Evolutionary conservation across 2,888 invertebrate species (phyloP), one percentile per base, ranked within the genome.

Genomic region (Erebia aethiops): DNA sequence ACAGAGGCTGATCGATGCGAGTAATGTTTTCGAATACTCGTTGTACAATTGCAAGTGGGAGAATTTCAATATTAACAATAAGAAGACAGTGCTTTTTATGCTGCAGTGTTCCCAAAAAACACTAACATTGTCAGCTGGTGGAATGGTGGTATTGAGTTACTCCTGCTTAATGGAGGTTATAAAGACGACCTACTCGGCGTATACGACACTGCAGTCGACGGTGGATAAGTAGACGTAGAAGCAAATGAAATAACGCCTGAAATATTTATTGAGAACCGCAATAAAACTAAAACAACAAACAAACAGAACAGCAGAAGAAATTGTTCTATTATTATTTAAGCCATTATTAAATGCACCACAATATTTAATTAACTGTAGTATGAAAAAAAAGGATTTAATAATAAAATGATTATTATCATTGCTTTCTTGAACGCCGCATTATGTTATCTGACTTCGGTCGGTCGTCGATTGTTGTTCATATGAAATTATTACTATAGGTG

Each of bases 1-100:
- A 0, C 89, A 89, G 67, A 78, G 81, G 1, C 73, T 89, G 0
- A 82, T 85, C 67, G 86, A 89, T 14, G 87, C 88, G 0, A 83
- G 82, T 61, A 10, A 74, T 0, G 66, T 68, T 0, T 87, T 89
- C 14, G 85, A 86, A 61, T 65, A 71, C 0, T 83, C 88, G 0
- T 80, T 88, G 0, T 89, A 87, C 51, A 75, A 77, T 49, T 86
- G 85, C 58, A 80, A 67, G 26, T 71, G 71, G 71, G 71, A 70
- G 14, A 63, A 67, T 9, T 69, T 72, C 26, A 63, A 54, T 62
- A 35, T 58, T 21, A 11, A 11, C 4, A 72, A 69, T 67, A 49
- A 18, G 54, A 71, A 60, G 43, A 72, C 62, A 2, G 52, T 69
- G n/a, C 67, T 84, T 18, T 57, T 86, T 2, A 83, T 88, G 75